These are phyloP conservation scores for Saccopteryx bilineata DNA, from an alignment of 2,113 vertebrate species.

Conservation along the genomic window DNA sequence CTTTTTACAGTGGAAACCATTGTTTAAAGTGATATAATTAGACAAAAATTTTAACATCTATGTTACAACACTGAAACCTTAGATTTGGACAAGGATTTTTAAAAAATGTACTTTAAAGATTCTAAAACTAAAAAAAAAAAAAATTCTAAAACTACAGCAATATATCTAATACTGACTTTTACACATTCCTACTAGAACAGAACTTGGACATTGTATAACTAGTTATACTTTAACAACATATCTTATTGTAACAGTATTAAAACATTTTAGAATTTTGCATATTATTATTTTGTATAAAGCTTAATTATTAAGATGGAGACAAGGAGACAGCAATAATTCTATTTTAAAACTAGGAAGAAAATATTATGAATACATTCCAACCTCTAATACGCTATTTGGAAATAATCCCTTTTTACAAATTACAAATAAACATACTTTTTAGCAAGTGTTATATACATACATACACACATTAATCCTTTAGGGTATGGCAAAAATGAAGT, in stretches of 20 bases:
- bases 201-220: background rate
- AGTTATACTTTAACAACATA: background rate
- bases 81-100: background rate
- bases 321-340: background rate
- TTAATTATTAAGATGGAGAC: slow-evolving; percentile 25
- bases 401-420: slow-evolving; percentile 1
- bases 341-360: slow-evolving; percentile 10
- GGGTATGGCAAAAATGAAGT: background rate
- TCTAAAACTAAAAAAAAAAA: background rate
- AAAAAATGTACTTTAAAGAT: background rate
- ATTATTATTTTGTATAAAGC: slow-evolving; percentile 29
- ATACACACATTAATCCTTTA: background rate
- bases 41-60: background rate
- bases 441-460: background rate
- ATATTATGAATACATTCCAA: background rate
- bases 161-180: background rate
- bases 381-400: background rate
- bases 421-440: background rate
- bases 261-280: slow-evolving; percentile 8
- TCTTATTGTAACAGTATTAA: background rate
- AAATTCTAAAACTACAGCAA: slow-evolving; percentile 23
- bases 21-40: background rate
- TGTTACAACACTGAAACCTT: background rate
- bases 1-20: background rate
- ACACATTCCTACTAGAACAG: background rate